Evolutionary conservation across 2,888 invertebrate species (phyloP), one percentile per base, ranked within the genome.

Genomic region (Ectemnius lituratus): DNA sequence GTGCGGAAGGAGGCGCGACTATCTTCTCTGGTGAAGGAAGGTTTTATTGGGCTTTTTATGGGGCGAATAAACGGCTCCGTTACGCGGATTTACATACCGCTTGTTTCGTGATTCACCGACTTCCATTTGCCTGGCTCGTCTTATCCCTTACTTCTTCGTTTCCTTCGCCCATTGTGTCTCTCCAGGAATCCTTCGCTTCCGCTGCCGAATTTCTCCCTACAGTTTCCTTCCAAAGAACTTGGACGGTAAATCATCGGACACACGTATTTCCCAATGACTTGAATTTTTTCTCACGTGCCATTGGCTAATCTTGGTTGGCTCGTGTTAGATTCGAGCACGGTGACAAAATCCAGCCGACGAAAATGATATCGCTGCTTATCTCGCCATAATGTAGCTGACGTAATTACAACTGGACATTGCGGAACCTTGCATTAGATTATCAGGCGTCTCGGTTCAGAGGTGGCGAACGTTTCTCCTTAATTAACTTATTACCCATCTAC

Each of bases 11-110:
- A 37, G 49, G 60, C 23, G 66, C 59, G 80, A 70, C 74, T 72
- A 78, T 81, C 76, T 79, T 76, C 79, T 76, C 72, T 74, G 73
- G 52, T 47, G 75, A 79, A 69, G 78, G 75, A 76, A 75, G 82
- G 79, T 87, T 88, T 87, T 87, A 87, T 88, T 85, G 87, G 80
- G 80, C 84, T 87, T 88, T 88, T 88, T 85, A 87, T 85, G 82
- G 82, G 77, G 75, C 83, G 85, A 87, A 88, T 87, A 88, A 88
- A 86, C 85, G 86, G 80, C 81, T 78, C 82, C 82, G 86, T 85
- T 86, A 83, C 84, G 84, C 80, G 86, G 88, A 88, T 89, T 88
- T 87, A 85, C 88, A 87, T 88, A 83, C 78, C 81, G 81, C 82
- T 84, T 84, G 84, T 74, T 84, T 81, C 83, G 79, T 87, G 85